Evolutionary conservation across 1,140 invertebrate species (phyloP), one percentile per base, ranked within the genome.

Genomic region (Adoxophyes honmai): DNA sequence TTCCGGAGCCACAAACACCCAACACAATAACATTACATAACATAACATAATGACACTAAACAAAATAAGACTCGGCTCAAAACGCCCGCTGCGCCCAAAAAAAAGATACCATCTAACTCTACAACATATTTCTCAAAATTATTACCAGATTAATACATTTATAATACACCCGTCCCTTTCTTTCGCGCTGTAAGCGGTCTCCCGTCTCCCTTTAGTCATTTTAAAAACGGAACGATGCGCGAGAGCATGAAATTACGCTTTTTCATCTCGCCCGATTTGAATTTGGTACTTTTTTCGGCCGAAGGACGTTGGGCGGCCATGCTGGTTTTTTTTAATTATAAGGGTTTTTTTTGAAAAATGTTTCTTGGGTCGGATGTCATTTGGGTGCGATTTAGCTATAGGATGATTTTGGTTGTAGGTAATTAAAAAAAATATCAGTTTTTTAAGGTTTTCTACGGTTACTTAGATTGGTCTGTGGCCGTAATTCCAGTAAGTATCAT

Each of bases 71-170:
- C 10, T 11, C 18, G 18, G 16, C 18, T n/a, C 42, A 28, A 16
- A 11, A 28, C 42, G 34, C 34, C 51, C 33, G 34, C 33, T 2
- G 28, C 11, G 33, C 28, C 36, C 28, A 52, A 52, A 35, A 52
- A 34, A 52, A 52, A 14, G 51, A 52, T 52, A 34, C 34, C 34
- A 52, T 35, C 28, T 10, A 34, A 52, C 51, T 34, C 51, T 76
- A 83, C 77, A 78, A 78, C 74, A 78, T 84, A 78, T 80, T 75
- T 65, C 70, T 66, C 51, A 77, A 77, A 86, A 77, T 81, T 86
- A 86, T 69, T 75, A 80, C 55, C 62, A 71, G 81, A 86, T 84
- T 86, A 86, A 86, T 81, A 84, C 81, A 84, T 86, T 83, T 79
- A 82, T 86, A 78, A 80, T 68, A 55, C 44, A 11, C 2, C 39